A percentile compares a stretch with the other conserved stretches of the same genome.
Evolutionary conservation across 2,888 invertebrate genomes (phyloP).

Genomic region (Branchipolynoe longqiensis): DNA sequence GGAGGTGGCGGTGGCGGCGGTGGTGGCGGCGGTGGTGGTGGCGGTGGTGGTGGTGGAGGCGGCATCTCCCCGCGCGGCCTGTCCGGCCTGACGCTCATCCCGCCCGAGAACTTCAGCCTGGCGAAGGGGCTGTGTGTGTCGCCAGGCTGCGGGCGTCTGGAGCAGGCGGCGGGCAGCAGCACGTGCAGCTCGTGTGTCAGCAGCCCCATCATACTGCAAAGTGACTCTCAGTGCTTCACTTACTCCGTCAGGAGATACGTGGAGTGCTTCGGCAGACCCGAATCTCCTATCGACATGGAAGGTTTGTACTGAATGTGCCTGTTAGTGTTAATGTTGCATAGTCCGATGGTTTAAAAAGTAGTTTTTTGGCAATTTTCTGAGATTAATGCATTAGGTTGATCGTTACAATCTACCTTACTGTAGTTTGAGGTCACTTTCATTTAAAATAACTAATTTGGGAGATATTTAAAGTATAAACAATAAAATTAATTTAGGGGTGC

Average conservation of each 20-base stretch:
- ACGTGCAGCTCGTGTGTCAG: slow-evolving; percentile 84
- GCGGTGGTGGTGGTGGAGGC: neutral
- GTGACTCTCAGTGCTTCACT: slow-evolving; percentile 80
- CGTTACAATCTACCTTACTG: too few species aligned
- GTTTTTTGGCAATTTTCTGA: too few species aligned
- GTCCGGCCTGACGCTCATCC: slow-evolving; percentile 59
- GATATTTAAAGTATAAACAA: too few species aligned
- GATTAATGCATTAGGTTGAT: too few species aligned
- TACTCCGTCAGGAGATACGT: slow-evolving; percentile 79
- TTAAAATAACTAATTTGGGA: too few species aligned
- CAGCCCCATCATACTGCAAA: slow-evolving; percentile 79
- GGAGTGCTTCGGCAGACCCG: slow-evolving; percentile 68
- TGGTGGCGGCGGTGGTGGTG: neutral
- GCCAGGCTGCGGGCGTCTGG: slow-evolving; percentile 63
- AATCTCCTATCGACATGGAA: slow-evolving; percentile 77
- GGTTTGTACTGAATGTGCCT: too few species aligned
- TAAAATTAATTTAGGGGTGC: too few species aligned
- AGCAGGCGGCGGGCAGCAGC: slow-evolving; percentile 79
- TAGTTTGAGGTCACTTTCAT: too few species aligned
- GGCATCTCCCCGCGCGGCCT: slow-evolving; percentile 46
- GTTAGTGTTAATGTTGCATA: too few species aligned
- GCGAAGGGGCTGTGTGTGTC: slow-evolving; percentile 63
- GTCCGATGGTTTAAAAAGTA: too few species aligned
- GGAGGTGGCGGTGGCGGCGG: too few species aligned
- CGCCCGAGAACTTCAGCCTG: slow-evolving; percentile 58